Conservation (phyloP, 2,797 vertebrate genomes). For the Aphelocoma californica region DNA sequence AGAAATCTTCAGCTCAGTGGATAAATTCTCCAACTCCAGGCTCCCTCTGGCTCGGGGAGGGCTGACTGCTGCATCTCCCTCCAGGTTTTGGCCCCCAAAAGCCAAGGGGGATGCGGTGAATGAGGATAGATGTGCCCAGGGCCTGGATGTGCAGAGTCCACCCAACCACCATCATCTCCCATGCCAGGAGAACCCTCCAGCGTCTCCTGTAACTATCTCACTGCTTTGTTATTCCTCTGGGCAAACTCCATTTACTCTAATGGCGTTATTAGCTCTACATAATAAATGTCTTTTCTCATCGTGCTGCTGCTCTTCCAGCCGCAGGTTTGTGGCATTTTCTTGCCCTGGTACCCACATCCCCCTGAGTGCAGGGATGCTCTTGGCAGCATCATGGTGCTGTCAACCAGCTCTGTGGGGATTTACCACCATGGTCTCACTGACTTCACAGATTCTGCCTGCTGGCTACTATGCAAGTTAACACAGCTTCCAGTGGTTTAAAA, state of each 20-base stretch:
- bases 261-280: background rate
- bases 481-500: background rate
- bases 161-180: fast-evolving
- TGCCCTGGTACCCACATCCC: background rate
- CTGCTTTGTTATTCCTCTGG: background rate
- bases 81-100: background rate
- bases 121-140: fast-evolving
- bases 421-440: fast-evolving
- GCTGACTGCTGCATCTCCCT: background rate
- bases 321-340: background rate
- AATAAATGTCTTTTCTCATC: background rate
- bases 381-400: background rate
- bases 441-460: background rate
- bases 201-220: fast-evolving
- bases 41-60: background rate
- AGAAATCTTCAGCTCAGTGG: background rate
- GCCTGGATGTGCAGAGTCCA: background rate
- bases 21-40: background rate
- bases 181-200: background rate
- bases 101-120: fast-evolving
- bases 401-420: background rate
- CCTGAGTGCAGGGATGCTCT: background rate
- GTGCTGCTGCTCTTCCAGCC: background rate
- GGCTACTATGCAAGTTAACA: background rate
- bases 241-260: background rate